Evolutionary conservation across 1,140 invertebrate genomes (phyloP), one percentile per base, ranked within the genome.

Genomic region (Pseudomyrmex sp.): DNA sequence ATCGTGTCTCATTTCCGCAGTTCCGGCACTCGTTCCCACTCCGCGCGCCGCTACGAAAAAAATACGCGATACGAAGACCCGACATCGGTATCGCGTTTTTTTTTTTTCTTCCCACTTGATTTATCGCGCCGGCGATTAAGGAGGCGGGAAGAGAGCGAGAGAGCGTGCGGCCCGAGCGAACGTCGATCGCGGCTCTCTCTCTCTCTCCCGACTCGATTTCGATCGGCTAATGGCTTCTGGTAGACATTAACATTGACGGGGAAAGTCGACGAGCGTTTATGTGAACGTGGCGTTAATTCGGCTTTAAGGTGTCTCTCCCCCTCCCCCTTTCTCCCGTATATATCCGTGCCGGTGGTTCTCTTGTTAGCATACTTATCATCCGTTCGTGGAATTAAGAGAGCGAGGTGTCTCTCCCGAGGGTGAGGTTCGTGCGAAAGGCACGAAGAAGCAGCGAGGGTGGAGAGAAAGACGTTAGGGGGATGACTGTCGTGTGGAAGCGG

Each of bases 311-410:
- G 86, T 77, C 88, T 80, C 20, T 2, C 10, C 35, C 23, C 70
- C 26, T 82, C 26, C 35, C 5, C 35, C 0, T 7, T 35, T 4
- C 35, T 35, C 35, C 35, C 35, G 35, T 35, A 35, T 35, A 65
- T 85, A 88, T 83, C 79, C 74, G 48, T 69, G 54, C 86, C 83
- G 83, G 70, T 91, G 89, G 88, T 89, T 91, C 89, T 92, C 92
- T 93, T 93, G 93, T 94, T 94, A 94, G 93, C 93, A 94, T 94
- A 94, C 93, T 94, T 93, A 94, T 93, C 92, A 93, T 93, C 91
- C 91, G 89, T 82, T 86, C 90, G 89, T 91, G 91, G 92, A 93
- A 93, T 93, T 93, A 93, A 93, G 92, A 90, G 85, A 90, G 86
- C 61, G 83, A 83, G 84, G 79, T 85, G 83, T 77, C 74, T 68